These are phyloP conservation scores for Drosophila glabriapex DNA, from an alignment of 2,888 invertebrate species.

Conservation along the genomic window DNA sequence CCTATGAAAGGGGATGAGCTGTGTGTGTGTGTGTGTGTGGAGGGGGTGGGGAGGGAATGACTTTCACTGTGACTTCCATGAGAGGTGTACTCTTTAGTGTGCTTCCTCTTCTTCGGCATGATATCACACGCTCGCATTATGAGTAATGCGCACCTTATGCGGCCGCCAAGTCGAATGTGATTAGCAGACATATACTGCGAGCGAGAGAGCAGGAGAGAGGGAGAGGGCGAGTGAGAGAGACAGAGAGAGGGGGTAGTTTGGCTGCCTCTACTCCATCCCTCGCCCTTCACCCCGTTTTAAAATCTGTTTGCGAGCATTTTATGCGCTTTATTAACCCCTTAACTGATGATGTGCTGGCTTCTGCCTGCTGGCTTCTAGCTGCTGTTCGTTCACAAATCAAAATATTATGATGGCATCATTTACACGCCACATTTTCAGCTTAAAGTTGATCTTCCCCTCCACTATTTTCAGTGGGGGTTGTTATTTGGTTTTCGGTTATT, in stretches of 20 bases:
- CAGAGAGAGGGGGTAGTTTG: neutral
- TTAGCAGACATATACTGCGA: slow-evolving; percentile 43
- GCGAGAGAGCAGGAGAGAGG: neutral
- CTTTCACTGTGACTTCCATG: slow-evolving; percentile 5
- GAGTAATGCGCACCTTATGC: slow-evolving; percentile 83
- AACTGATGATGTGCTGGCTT: slow-evolving; percentile 65
- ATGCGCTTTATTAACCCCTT: slow-evolving; percentile 81
- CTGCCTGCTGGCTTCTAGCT: slow-evolving; percentile 32
- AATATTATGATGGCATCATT: slow-evolving; percentile 83
- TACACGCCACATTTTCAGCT: slow-evolving; percentile 82
- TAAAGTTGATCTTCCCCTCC: slow-evolving; percentile 61
- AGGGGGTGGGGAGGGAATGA: slow-evolving; percentile 5
- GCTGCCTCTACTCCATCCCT: slow-evolving; percentile 1
- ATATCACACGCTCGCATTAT: slow-evolving; percentile 79
- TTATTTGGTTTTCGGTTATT: neutral
- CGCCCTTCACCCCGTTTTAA: neutral
- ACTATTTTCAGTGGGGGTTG: slow-evolving; percentile 24
- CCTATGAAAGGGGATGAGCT: neutral
- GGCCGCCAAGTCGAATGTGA: slow-evolving; percentile 75
- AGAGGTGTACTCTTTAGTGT: slow-evolving; percentile 27
- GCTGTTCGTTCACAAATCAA: slow-evolving; percentile 68
- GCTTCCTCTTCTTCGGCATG: slow-evolving; percentile 7
- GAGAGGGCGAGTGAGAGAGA: neutral
- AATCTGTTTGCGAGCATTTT: slow-evolving; percentile 62
- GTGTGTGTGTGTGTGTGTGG: neutral